Conservation (phyloP, 2,797 vertebrate genomes). For the Xenops minutus region DNA sequence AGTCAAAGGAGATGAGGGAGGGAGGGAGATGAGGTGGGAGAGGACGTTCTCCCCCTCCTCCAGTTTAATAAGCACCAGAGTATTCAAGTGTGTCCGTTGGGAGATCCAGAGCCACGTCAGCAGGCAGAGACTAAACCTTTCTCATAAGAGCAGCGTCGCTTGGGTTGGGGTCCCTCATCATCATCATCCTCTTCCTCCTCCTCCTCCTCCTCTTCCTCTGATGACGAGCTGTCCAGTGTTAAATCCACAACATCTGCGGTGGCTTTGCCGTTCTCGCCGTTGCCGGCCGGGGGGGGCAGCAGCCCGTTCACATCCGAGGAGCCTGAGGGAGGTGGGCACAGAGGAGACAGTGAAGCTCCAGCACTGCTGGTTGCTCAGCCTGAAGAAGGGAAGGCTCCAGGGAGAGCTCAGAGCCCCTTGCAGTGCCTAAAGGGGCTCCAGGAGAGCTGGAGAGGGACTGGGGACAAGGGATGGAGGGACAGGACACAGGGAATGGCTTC, state of each 20-base stretch:
- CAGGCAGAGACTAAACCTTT: constrained; percentile 97
- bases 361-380: fast-evolving
- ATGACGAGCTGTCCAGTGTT: constrained; percentile 95
- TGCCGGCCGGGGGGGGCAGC: constrained; percentile 80
- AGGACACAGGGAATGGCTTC: background rate
- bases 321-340: constrained; percentile 62
- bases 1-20: constrained; percentile 68
- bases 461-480: background rate
- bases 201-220: constrained; percentile 89
- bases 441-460: background rate
- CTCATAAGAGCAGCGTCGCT: constrained; percentile 93
- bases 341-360: fast-evolving
- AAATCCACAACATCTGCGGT: constrained; percentile 89
- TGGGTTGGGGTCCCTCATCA: constrained; percentile 87
- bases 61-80: constrained; percentile 70
- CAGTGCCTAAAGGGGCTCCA: background rate
- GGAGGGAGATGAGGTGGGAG: constrained; percentile 52
- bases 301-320: constrained; percentile 88
- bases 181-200: constrained; percentile 93
- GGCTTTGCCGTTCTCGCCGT: constrained; percentile 81
- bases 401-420: fast-evolving
- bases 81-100: constrained; percentile 66
- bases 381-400: background rate
- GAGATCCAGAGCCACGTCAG: constrained; percentile 76
- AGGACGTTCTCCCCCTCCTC: constrained; percentile 59